Base-by-base conservation (phyloP, 2,113 vertebrate species). In the Mesembrinibis cayennensis region DNA sequence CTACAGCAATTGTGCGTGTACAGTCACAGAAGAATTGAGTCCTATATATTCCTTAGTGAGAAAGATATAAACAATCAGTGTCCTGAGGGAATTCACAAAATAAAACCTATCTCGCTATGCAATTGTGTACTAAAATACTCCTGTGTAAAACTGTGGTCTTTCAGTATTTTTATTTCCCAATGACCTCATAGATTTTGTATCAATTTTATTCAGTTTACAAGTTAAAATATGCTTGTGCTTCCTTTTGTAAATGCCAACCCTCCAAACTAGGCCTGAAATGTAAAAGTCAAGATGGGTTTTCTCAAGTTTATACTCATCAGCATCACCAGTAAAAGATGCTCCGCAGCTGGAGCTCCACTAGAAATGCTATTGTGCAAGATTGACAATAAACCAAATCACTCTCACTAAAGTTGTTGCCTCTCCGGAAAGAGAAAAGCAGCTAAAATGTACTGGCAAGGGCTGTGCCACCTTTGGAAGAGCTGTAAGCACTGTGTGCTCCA, bases 241-340 rank as follows among this genome's bases (percentile, higher is more conserved):
- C 52, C 21, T 91, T 87, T 82, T 74, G 29, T 67, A 89, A 93
- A 89, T 56, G 38, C 17, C 72, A 83, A 2, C 18, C 27, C 44
- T 92, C 40, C 34, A 78, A 82, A 76, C 6, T 30, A 89, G 26
- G 21, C 13, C 32, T 56, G 47, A 84, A 89, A 84, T 29, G 25
- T 67, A 36, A 76, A 95, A 84, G 50, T 72, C 73, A 90, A 62
- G 44, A 74, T 63, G 89, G 44, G 49, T 74, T 95, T 81, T 89
- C 83, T 89, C 19, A 78, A 71, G 32, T 67, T 84, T 42, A 59
- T 50, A 30, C 34, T 71, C 65, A 82, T 56, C 52, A 49, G 21
- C 83, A 76, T 49, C 84, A 87, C 61, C 53, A 52, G 62, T 27
- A 83, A 65, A 93, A 78, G 47, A 78, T 14, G 10, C 10, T 82